phyloP scores from a whole-genome alignment of 2,888 invertebrate genomes.

The Philopedon plagiatum region DNA sequence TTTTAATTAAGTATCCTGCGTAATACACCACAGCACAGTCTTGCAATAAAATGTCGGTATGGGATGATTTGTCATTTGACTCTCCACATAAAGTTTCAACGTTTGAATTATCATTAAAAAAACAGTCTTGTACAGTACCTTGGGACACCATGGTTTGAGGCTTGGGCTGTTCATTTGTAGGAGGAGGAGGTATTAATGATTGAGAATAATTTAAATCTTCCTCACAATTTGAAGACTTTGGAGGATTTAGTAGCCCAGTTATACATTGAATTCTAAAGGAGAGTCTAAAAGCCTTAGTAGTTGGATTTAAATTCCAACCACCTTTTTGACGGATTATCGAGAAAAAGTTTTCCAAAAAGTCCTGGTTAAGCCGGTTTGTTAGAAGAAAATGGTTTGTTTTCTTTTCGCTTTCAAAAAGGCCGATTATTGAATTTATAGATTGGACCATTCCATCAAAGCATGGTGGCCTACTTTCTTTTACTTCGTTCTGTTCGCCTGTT shows the following conservation, averaged over 20 bases:
- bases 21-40: background rate
- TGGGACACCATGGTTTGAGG: background rate
- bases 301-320: slow-evolving; percentile 20
- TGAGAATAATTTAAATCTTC: background rate
- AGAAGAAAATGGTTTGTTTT: background rate
- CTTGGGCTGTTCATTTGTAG: background rate
- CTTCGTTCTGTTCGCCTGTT: background rate
- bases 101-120: background rate
- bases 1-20: background rate
- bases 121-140: background rate
- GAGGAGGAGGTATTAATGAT: background rate
- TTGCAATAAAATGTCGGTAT: background rate
- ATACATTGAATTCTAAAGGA: slow-evolving; percentile 7
- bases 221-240: background rate
- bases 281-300: slow-evolving; percentile 6
- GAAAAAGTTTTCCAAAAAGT: background rate
- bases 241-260: background rate
- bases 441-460: background rate
- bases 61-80: background rate
- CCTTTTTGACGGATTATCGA: slow-evolving; percentile 4
- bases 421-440: background rate
- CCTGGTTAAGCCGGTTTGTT: background rate
- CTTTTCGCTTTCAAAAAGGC: background rate
- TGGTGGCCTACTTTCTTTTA: slow-evolving; percentile 1
- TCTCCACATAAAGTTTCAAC: background rate